Percentiles rank a stretch among this genome's conserved stretches.
Conservation (phyloP, 1,140 invertebrate genomes). For the Papilio glaucus region DNA sequence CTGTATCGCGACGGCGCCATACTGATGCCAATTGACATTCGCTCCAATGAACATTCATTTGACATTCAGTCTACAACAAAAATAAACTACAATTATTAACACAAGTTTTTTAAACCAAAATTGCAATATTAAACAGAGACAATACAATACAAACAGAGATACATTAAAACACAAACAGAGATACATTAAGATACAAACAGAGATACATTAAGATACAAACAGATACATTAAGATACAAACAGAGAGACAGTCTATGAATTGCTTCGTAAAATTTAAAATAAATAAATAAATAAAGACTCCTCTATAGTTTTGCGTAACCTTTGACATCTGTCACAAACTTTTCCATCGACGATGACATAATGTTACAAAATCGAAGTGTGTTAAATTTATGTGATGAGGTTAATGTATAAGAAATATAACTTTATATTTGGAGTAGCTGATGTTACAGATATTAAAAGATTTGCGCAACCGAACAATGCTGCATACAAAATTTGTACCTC, state of each 20-base stretch:
- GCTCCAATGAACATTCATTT: conserved; percentile 11
- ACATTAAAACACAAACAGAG: not conserved
- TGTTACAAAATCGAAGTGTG: not conserved
- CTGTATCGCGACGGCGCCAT: not conserved
- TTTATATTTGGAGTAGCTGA: not conserved
- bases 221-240: too few relatives aligned
- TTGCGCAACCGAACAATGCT: not conserved
- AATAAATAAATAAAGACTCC: not conserved
- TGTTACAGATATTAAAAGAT: not conserved
- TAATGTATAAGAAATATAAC: not conserved
- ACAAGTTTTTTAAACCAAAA: too few relatives aligned
- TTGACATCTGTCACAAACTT: not conserved
- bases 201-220: too few relatives aligned
- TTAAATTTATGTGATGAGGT: not conserved
- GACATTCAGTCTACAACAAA: conserved; percentile 3
- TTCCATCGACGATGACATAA: not conserved
- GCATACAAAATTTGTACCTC: too few relatives aligned
- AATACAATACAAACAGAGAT: not conserved
- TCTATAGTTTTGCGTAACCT: not conserved
- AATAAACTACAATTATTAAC: not conserved
- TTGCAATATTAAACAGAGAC: too few relatives aligned
- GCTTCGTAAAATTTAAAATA: not conserved
- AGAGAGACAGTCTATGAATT: too few relatives aligned
- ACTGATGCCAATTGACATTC: not conserved
- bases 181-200: not conserved